A percentile compares a stretch with the other conserved stretches of the same genome.
Evolutionary conservation across 1,140 invertebrate genomes (phyloP).

Genomic region (Chelonus insularis): DNA sequence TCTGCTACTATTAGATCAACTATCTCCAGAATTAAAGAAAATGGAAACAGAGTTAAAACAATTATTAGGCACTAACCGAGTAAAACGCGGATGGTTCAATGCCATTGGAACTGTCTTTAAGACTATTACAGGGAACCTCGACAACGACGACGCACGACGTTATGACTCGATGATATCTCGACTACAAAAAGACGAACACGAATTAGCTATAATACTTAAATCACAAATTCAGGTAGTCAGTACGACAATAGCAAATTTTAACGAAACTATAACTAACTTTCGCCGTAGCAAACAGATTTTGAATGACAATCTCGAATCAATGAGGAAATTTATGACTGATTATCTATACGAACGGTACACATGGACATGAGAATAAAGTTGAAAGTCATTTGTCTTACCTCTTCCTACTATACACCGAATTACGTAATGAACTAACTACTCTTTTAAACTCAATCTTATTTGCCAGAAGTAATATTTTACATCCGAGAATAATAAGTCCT

Average conservation of each 20-base stretch:
- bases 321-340: background rate
- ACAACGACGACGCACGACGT: conserved; percentile 23
- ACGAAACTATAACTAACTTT: conserved; percentile 20
- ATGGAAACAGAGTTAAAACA: conserved; percentile 1
- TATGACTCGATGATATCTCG: conserved; percentile 20
- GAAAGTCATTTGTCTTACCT: conserved; percentile 4
- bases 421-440: conserved; percentile 1
- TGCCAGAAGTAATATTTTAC: no score
- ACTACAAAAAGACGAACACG: conserved; percentile 17
- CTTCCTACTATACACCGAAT: conserved; percentile 5
- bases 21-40: background rate
- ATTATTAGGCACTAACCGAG: background rate
- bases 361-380: background rate
- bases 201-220: conserved; percentile 2
- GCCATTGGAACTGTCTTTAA: conserved; percentile 15
- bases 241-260: conserved; percentile 26
- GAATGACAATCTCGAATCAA: conserved; percentile 1
- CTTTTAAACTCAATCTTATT: background rate
- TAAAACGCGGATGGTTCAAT: conserved; percentile 14
- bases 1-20: background rate
- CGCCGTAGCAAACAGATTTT: background rate
- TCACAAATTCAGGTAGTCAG: conserved; percentile 13
- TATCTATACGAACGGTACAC: background rate
- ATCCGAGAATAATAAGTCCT: no score
- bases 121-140: conserved; percentile 3